Evolutionary conservation across 2,113 vertebrate species (phyloP), one percentile per base, ranked within the genome.

Genomic region (Scopus umbretta): DNA sequence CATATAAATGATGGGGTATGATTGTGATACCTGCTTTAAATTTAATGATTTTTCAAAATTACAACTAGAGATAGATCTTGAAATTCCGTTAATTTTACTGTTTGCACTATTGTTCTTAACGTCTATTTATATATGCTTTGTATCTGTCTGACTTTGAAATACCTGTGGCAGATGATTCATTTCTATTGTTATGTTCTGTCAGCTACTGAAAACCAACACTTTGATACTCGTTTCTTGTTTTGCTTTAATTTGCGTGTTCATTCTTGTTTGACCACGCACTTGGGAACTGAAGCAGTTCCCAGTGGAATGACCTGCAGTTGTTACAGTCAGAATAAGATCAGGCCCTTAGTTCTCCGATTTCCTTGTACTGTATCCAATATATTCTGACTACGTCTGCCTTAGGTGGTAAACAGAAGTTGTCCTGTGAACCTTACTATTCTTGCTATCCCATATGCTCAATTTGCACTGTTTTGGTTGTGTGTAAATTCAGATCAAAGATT

Each of bases 181-280:
- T 75, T 92, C 13, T 94, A 40, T 15, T 74, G 36, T 65, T 66
- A 55, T 81, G 43, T 87, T 92, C 38, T 67, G 56, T 82, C 43
- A 78, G 63, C 36, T 66, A 1, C 75, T 83, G 78, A 65, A 88
- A 81, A 63, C 12, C 16, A 49, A 21, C 1, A 6, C 76, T 92
- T 80, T 55, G 82, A 29, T 86, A 13, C 21, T 86, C 4, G 74
- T 59, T 43, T 29, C 49, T 73, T 80, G 32, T 27, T 95, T 70
- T 67, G 55, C 45, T 79, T 78, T 79, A 43, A 75, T 92, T 91
- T 94, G 43, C 91, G 16, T 58, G 73, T 94, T 95, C 43, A 6
- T 92, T 96, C 88, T 63, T 96, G 82, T 81, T 94, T 94, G 66
- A 61, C 83, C 80, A 66, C 76, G 56, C 61, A 83, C 73, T 81